Conservation (phyloP, 2,888 invertebrate species). For the Pristionchus japonicus region DNA sequence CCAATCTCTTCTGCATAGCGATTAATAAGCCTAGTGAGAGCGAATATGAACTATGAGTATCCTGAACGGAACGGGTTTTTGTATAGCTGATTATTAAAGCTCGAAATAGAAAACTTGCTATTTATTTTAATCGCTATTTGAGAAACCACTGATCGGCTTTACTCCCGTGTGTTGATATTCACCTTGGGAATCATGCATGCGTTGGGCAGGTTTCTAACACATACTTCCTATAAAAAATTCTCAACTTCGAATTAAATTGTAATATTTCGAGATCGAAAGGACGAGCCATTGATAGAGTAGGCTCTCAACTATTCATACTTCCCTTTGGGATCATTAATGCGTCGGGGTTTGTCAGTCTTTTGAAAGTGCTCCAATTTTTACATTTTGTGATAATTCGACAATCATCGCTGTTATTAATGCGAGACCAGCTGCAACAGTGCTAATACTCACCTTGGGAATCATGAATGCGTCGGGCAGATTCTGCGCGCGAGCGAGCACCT, state of each 20-base stretch:
- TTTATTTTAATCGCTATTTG: no score
- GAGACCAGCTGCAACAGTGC: background rate
- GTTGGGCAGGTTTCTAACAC: slow-evolving; percentile 75
- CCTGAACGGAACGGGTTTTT: no score
- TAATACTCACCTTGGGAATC: slow-evolving; percentile 60
- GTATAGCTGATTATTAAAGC: no score
- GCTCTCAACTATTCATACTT: background rate
- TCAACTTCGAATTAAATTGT: no score
- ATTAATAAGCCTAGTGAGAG: no score
- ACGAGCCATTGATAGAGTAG: background rate
- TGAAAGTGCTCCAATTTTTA: background rate
- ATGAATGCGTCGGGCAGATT: slow-evolving; percentile 76
- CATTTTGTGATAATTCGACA: background rate
- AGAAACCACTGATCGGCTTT: no score
- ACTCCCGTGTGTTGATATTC: background rate
- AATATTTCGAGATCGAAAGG: no score
- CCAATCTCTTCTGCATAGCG: no score
- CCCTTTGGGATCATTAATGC: slow-evolving; percentile 74
- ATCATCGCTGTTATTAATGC: no score
- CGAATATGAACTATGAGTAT: no score
- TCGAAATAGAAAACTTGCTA: no score
- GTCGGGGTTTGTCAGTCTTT: slow-evolving; percentile 63
- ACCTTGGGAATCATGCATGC: slow-evolving; percentile 75
- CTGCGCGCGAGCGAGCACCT: slow-evolving; percentile 68
- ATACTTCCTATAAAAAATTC: no score